These are phyloP conservation scores for Cyanoramphus novaezelandiae DNA, from an alignment of 2,113 vertebrate species.

Conservation along the genomic window DNA sequence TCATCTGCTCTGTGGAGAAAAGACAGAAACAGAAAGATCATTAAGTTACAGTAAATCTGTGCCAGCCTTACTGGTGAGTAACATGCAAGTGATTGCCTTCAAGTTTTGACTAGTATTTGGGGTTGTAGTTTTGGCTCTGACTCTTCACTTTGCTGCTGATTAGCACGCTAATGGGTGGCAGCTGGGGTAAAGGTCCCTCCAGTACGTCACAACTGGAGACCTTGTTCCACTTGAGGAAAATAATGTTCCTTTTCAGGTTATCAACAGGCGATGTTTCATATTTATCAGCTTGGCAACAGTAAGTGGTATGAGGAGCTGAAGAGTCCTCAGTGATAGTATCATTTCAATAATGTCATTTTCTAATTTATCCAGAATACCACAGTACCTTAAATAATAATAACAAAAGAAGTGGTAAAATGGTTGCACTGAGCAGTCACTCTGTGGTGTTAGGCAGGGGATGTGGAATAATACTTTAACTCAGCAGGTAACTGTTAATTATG, in stretches of 20 bases:
- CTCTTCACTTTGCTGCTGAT: not conserved
- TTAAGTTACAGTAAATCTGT: not conserved
- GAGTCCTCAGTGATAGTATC: not conserved
- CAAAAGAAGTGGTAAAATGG: not conserved
- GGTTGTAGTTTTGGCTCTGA: not conserved
- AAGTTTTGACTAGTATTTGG: not conserved
- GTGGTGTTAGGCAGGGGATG: not conserved
- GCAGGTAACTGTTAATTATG: not conserved
- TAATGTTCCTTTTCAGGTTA: not conserved
- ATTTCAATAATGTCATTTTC: constrained; percentile 6
- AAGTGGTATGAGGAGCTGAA: not conserved
- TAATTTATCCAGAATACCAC: not conserved
- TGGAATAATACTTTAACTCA: not conserved
- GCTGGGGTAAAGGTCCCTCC: not conserved
- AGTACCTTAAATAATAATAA: not conserved
- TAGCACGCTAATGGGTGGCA: not conserved
- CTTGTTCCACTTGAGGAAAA: not conserved
- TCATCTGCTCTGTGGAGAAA: not conserved
- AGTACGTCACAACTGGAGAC: not conserved
- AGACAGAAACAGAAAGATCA: not conserved
- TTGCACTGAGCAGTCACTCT: not conserved
- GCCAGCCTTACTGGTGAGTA: not conserved
- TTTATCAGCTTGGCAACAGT: constrained; percentile 7
- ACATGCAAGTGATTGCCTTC: not conserved
- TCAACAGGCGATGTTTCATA: not conserved